phyloP scores from a whole-genome alignment of 2,797 vertebrate species.

The Trachurus trachurus region DNA sequence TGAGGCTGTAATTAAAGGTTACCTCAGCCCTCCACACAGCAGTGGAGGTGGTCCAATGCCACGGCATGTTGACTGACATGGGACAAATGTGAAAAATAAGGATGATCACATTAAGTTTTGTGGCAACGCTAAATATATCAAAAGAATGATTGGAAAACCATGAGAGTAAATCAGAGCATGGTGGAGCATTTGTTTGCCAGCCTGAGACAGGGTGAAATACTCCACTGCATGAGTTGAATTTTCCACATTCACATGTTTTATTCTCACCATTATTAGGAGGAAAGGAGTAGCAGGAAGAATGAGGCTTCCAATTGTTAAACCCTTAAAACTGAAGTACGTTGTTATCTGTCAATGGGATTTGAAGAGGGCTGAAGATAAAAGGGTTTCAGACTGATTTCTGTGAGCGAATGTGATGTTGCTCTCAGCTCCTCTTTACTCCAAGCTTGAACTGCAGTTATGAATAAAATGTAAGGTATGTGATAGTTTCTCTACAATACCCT shows the following conservation, averaged over 20 bases:
- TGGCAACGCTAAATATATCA: not conserved
- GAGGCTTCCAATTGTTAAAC: constrained; percentile 44
- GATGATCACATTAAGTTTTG: constrained; percentile 21
- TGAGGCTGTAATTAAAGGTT: constrained; percentile 60
- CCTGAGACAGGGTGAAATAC: not conserved
- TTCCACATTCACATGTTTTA: not conserved
- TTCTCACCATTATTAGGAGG: not conserved
- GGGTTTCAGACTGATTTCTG: constrained; percentile 30
- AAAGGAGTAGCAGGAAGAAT: constrained; percentile 13
- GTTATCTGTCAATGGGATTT: constrained; percentile 56
- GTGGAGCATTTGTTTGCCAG: constrained; percentile 1
- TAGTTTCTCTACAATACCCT: not conserved
- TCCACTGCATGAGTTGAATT: constrained; percentile 2
- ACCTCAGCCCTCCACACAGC: constrained; percentile 21
- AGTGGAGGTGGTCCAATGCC: constrained; percentile 9
- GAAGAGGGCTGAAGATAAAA: constrained; percentile 54
- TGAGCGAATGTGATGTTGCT: constrained; percentile 37
- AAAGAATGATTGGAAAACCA: not conserved
- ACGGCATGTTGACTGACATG: constrained; percentile 41
- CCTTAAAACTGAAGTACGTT: constrained; percentile 57
- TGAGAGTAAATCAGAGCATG: not conserved
- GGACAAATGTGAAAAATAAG: constrained; percentile 23
- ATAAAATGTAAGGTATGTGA: constrained; percentile 13
- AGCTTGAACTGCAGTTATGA: constrained; percentile 3
- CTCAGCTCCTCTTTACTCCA: not conserved